These are phyloP conservation scores for Polyergus mexicanus DNA, from an alignment of 1,140 invertebrate species.

Conservation along the genomic window DNA sequence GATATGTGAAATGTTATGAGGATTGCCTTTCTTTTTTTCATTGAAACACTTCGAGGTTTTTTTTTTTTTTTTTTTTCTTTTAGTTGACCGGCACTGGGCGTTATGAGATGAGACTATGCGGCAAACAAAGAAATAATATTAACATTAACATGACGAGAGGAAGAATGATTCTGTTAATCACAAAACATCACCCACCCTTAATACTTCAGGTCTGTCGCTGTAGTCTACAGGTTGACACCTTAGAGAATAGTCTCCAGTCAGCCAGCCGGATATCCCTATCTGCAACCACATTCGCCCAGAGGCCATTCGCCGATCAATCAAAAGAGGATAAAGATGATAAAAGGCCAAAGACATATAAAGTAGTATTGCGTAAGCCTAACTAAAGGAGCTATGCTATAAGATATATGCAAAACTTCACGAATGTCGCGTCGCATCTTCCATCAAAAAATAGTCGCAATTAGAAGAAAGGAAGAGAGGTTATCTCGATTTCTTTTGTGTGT, in stretches of 20 bases:
- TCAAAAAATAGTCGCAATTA: not conserved
- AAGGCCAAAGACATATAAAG: not conserved
- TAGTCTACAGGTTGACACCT: constrained; percentile 98
- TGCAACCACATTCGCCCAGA: constrained; percentile 89
- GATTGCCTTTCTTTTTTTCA: too few relatives aligned
- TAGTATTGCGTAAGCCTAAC: constrained; percentile 30
- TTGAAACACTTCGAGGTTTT: too few relatives aligned
- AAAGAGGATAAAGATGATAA: constrained; percentile 41
- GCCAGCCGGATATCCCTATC: constrained; percentile 94
- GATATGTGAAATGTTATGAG: too few relatives aligned
- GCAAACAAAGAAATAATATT: not conserved
- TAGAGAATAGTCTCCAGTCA: constrained; percentile 96
- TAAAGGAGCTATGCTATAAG: not conserved
- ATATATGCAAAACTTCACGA: not conserved
- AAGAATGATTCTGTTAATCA: constrained; percentile 64
- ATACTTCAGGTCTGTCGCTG: constrained; percentile 94
- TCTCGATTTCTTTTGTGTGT: not conserved
- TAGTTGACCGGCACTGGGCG: not conserved
- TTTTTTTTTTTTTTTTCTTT: too few relatives aligned
- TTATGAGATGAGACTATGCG: not conserved
- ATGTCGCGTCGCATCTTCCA: not conserved
- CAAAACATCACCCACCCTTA: constrained; percentile 92
- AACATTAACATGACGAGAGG: not conserved
- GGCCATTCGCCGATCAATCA: constrained; percentile 81
- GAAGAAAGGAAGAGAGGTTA: constrained; percentile 6